Conservation (phyloP, 2,113 vertebrate species). For the Syngnathoides biaculeatus region DNA sequence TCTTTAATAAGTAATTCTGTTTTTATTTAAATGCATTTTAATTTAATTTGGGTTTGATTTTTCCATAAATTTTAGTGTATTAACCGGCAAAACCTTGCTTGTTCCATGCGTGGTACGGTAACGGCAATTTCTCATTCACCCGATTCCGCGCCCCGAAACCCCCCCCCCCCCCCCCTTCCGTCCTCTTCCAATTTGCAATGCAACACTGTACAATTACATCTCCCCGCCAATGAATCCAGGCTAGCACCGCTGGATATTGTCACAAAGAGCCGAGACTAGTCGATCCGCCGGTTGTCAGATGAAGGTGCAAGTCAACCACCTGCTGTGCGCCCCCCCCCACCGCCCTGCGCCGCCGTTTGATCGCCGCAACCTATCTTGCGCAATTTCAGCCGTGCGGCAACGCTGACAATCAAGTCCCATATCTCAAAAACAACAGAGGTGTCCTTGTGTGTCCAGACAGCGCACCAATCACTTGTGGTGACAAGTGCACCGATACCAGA, state of each 20-base stretch:
- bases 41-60: no score
- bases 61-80: no score
- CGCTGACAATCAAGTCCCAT: conserved; percentile 36
- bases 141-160: not conserved
- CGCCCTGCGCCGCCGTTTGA: conserved; percentile 26
- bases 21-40: no score
- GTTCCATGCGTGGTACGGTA: conserved; percentile 34
- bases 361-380: conserved; percentile 33
- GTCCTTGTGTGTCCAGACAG: conserved; percentile 26
- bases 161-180: not conserved
- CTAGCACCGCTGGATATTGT: conserved; percentile 34
- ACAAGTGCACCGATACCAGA: conserved; percentile 34
- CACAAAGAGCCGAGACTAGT: conserved; percentile 32
- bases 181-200: conserved; percentile 44
- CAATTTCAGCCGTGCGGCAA: conserved; percentile 21
- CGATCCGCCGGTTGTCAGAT: conserved; percentile 48
- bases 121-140: conserved; percentile 28
- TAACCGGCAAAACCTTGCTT: no score
- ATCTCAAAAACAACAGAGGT: conserved; percentile 9
- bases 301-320: conserved; percentile 46
- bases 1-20: no score
- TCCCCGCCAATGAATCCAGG: conserved; percentile 20
- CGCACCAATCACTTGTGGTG: conserved; percentile 24
- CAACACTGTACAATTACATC: conserved; percentile 60
- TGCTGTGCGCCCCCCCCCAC: conserved; percentile 37